phyloP scores from a whole-genome alignment of 1,140 invertebrate species.

The Platorchestia sp. region DNA sequence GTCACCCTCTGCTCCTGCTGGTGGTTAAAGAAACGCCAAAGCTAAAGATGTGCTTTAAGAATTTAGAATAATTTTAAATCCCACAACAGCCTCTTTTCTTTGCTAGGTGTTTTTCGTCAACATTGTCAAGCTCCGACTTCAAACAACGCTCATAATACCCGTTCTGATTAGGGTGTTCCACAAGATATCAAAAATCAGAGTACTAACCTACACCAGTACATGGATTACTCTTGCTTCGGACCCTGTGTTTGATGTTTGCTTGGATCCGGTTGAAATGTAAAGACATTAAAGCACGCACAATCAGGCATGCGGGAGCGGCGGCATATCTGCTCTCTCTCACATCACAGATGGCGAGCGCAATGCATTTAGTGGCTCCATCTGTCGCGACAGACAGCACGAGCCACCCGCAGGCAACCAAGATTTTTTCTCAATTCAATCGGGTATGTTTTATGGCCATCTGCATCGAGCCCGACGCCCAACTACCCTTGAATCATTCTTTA shows the following conservation, averaged over 20 bases:
- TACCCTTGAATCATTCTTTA: neutral
- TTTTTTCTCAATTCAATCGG: conserved; percentile 37
- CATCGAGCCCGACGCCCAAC: neutral
- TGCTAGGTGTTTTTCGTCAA: too few relatives aligned
- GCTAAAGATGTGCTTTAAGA: too few relatives aligned
- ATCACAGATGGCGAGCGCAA: conserved; percentile 35
- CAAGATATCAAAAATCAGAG: neutral
- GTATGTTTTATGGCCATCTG: conserved; percentile 29
- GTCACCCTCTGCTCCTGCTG: neutral
- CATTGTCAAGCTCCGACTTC: too few relatives aligned
- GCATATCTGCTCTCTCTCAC: neutral
- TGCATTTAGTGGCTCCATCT: conserved; percentile 1
- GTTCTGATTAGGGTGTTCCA: neutral
- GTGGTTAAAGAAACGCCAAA: too few relatives aligned
- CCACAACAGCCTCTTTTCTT: too few relatives aligned
- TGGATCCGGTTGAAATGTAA: neutral
- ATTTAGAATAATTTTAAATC: too few relatives aligned
- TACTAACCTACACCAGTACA: neutral
- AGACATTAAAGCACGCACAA: neutral
- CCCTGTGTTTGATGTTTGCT: neutral
- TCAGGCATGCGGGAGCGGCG: neutral
- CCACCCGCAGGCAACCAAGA: neutral
- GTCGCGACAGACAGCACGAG: conserved; percentile 16
- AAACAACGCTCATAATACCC: too few relatives aligned
- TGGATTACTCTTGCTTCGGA: neutral